Evolutionary conservation across 2,797 vertebrate species (phyloP).

Genomic region (Pelodytes ibericus): DNA sequence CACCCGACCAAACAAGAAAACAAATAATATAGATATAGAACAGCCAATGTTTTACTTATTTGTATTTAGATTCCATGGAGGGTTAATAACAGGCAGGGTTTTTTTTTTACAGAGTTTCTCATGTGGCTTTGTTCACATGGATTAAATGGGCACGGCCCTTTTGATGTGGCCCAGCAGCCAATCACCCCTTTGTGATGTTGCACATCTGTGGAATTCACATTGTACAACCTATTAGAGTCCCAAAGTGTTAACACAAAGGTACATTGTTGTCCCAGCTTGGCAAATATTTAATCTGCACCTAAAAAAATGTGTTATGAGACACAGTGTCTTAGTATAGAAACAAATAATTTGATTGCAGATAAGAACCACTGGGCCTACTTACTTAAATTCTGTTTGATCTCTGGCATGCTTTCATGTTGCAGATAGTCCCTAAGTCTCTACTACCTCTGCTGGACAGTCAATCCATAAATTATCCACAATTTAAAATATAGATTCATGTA

Average conservation of each 20-base stretch:
- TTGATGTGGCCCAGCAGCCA: constrained; percentile 42
- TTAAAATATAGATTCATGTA: too few relatives aligned
- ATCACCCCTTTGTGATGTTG: constrained; percentile 24
- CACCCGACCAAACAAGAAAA: too few relatives aligned
- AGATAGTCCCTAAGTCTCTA: background rate
- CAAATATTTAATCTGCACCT: constrained; percentile 56
- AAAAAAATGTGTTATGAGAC: constrained; percentile 50
- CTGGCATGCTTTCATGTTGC: constrained; percentile 29
- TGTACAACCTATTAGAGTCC: constrained; percentile 35
- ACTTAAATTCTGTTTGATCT: constrained; percentile 38
- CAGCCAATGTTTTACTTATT: too few relatives aligned
- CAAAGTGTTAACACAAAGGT: constrained; percentile 57
- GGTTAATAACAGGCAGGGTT: constrained; percentile 39
- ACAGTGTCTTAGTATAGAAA: constrained; percentile 46
- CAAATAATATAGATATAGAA: too few relatives aligned
- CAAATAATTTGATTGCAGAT: constrained; percentile 46
- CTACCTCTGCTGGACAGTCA: background rate
- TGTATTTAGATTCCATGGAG: background rate
- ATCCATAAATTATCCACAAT: background rate
- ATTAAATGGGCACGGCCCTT: constrained; percentile 38
- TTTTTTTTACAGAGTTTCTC: constrained; percentile 37
- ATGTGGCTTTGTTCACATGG: constrained; percentile 51
- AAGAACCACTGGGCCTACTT: constrained; percentile 35
- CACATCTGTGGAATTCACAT: constrained; percentile 56
- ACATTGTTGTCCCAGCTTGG: constrained; percentile 47